Evolutionary conservation across 2,888 invertebrate species (phyloP).

Genomic region (Entomobrya multifasciata): DNA sequence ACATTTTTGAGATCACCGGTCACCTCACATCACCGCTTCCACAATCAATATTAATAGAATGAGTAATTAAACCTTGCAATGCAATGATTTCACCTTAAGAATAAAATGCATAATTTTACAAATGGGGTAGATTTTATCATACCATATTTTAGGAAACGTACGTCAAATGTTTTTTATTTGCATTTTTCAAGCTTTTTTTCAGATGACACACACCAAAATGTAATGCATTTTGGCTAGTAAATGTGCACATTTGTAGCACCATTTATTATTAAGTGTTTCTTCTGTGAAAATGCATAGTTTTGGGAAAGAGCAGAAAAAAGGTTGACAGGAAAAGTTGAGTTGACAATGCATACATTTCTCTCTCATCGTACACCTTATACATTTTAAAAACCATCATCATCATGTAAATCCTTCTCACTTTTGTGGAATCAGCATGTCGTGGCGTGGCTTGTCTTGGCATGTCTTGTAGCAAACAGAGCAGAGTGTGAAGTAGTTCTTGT

Average conservation of each 20-base stretch:
- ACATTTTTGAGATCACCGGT: no score
- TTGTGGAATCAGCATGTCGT: not conserved
- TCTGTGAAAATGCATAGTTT: slow-evolving; percentile 4
- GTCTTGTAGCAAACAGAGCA: not conserved
- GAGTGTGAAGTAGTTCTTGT: slow-evolving; percentile 16
- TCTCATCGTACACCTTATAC: not conserved
- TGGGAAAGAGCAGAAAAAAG: not conserved
- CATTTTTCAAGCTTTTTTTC: no score
- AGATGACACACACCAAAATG: not conserved
- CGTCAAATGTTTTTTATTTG: no score
- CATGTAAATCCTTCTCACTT: not conserved
- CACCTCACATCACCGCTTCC: no score
- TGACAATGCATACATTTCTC: not conserved
- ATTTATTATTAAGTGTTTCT: slow-evolving; percentile 40
- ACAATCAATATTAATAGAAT: no score
- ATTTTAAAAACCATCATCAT: no score
- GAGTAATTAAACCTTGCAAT: no score
- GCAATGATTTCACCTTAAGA: no score
- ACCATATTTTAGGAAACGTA: no score
- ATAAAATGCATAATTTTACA: no score
- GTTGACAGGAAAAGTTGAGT: slow-evolving; percentile 18
- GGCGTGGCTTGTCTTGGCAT: not conserved
- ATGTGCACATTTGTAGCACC: slow-evolving; percentile 52
- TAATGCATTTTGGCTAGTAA: slow-evolving; percentile 16
- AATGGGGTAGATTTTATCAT: no score